Evolutionary conservation across 1,140 invertebrate species (phyloP).

Genomic region (Drosophila grimshawi): DNA sequence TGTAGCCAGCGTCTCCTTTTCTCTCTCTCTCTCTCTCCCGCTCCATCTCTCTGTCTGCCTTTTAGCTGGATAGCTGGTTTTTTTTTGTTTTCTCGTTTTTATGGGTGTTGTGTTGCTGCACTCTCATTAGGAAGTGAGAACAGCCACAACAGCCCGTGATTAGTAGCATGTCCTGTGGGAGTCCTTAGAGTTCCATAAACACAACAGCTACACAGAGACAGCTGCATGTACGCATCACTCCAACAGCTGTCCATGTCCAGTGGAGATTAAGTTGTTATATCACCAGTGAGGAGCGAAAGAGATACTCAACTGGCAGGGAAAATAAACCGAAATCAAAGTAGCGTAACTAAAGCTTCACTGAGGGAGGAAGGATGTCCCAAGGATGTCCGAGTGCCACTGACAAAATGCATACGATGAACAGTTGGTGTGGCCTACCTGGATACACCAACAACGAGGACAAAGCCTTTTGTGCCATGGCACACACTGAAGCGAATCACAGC

Average conservation of each 20-base stretch:
- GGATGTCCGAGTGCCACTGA: constrained; percentile 52
- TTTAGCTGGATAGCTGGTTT: not conserved
- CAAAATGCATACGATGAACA: constrained; percentile 56
- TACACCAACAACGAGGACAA: constrained; percentile 42
- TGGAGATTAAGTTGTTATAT: constrained; percentile 60
- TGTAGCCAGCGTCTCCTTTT: constrained; percentile 4
- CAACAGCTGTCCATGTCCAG: constrained; percentile 47
- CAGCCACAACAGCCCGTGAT: constrained; percentile 61
- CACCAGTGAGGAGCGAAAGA: constrained; percentile 6
- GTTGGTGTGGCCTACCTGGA: constrained; percentile 57
- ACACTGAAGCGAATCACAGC: constrained; percentile 50
- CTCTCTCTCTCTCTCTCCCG: not conserved
- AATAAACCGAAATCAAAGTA: constrained; percentile 71
- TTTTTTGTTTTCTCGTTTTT: constrained; percentile 31
- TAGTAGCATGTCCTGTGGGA: constrained; percentile 71
- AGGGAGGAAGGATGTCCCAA: constrained; percentile 35
- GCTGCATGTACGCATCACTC: constrained; percentile 48
- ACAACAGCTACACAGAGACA: constrained; percentile 32
- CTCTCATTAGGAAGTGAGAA: constrained; percentile 79
- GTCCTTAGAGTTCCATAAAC: constrained; percentile 56
- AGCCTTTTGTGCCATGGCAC: constrained; percentile 60
- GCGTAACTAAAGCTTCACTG: constrained; percentile 74
- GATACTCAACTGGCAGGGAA: constrained; percentile 19
- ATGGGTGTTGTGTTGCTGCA: constrained; percentile 71
- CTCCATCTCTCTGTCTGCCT: no score